A percentile compares a stretch with the other conserved stretches of the same genome.
Evolutionary conservation across 2,113 vertebrate genomes (phyloP).

Genomic region (Formicarius rufipectus): DNA sequence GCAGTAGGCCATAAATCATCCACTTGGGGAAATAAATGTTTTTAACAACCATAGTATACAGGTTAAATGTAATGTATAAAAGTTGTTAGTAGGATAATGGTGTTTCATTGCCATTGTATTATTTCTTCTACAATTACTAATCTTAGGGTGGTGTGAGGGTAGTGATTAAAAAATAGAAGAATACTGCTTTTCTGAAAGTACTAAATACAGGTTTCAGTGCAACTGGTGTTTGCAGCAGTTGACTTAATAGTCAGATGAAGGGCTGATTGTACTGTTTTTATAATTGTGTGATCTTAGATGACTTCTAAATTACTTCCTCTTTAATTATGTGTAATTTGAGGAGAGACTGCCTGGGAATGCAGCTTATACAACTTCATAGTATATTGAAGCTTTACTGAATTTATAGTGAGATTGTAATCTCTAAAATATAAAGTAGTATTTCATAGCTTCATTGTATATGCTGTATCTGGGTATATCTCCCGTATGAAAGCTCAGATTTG

Average conservation of each 20-base stretch:
- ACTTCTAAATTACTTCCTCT: slow-evolving; percentile 17
- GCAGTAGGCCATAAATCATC: not conserved
- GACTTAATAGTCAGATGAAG: not conserved
- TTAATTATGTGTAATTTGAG: not conserved
- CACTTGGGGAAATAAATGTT: not conserved
- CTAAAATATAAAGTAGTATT: not conserved
- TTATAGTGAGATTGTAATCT: not conserved
- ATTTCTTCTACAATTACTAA: not conserved
- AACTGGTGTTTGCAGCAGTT: not conserved
- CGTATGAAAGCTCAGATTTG: slow-evolving; percentile 1
- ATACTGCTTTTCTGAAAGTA: not conserved
- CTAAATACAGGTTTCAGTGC: not conserved
- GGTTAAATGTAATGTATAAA: not conserved
- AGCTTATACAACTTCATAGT: not conserved
- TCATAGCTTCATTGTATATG: not conserved
- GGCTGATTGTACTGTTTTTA: not conserved
- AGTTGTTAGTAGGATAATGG: not conserved
- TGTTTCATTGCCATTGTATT: not conserved
- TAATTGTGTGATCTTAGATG: not conserved
- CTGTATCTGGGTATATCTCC: not conserved
- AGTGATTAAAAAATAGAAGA: not conserved
- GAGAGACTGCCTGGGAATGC: not conserved
- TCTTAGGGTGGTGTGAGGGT: not conserved
- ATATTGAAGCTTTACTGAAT: not conserved
- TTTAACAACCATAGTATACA: not conserved